A percentile compares a stretch with the other conserved stretches of the same genome.
Conservation (phyloP, 2,113 vertebrate genomes). For the Oplegnathus fasciatus region DNA sequence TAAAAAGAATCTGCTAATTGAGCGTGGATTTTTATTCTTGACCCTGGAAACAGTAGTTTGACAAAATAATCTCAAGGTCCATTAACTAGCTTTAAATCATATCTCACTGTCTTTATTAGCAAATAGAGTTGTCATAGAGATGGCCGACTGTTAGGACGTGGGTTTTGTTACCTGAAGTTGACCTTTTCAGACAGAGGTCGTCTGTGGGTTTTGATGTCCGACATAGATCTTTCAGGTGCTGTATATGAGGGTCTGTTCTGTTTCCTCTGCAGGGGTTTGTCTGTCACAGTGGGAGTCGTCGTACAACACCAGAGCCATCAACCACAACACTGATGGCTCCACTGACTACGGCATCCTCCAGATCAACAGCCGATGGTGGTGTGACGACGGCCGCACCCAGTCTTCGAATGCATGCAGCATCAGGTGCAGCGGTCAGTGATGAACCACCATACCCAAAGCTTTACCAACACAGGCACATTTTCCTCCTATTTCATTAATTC, state of each 20-base stretch:
- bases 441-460: not conserved
- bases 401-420: slow-evolving; percentile 29
- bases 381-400: not conserved
- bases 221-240: not conserved
- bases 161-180: not conserved
- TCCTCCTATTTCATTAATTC: not conserved
- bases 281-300: slow-evolving; percentile 26
- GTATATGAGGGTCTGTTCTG: not conserved
- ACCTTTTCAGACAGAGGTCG: no score
- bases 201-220: not conserved
- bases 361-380: slow-evolving; percentile 74
- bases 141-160: not conserved
- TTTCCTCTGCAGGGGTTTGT: slow-evolving; percentile 66
- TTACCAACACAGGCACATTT: not conserved
- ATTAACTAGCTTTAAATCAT: not conserved
- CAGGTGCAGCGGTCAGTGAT: slow-evolving; percentile 41
- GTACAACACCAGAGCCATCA: slow-evolving; percentile 24
- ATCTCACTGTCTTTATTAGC: not conserved
- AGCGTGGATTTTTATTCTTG: no score
- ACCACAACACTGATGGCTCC: slow-evolving; percentile 50
- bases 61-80: no score
- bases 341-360: slow-evolving; percentile 76
- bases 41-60: no score
- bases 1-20: no score
- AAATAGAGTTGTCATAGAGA: not conserved